phyloP scores from a whole-genome alignment of 2,797 vertebrate species.

The Dryobates pubescens region DNA sequence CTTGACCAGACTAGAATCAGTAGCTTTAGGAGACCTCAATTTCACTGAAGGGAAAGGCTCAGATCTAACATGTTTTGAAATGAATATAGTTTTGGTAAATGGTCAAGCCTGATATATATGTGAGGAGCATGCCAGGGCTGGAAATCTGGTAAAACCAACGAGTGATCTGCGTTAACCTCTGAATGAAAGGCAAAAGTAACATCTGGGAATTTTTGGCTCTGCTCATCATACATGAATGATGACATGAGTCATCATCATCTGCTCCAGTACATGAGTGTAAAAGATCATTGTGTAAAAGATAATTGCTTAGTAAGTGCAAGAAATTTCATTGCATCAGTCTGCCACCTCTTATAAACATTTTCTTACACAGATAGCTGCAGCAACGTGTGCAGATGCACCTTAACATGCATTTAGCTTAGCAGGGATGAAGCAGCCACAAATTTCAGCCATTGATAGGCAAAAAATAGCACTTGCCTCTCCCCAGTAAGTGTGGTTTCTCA shows the following conservation, averaged over 20 bases:
- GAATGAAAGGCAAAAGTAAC: neutral
- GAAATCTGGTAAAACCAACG: neutral
- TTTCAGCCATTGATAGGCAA: neutral
- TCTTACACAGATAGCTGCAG: neutral
- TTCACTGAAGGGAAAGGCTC: constrained; percentile 1
- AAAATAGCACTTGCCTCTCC: neutral
- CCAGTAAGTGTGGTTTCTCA: neutral
- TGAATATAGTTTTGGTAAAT: constrained; percentile 11
- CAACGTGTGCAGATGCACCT: neutral
- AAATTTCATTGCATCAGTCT: neutral
- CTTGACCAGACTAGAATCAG: neutral
- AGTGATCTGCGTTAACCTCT: neutral
- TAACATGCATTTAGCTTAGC: neutral
- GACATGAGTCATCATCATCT: no score
- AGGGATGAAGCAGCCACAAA: neutral
- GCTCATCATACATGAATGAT: neutral
- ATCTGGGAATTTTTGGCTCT: neutral
- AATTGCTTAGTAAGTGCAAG: neutral
- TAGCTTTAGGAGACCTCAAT: constrained; percentile 14
- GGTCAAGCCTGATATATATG: neutral
- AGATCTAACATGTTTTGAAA: neutral
- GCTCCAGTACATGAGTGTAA: neutral
- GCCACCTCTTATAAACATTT: neutral
- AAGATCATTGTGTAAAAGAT: neutral
- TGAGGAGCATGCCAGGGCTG: neutral